Evolutionary conservation across 2,888 invertebrate genomes (phyloP).

Genomic region (Tenthredo distinguenda): DNA sequence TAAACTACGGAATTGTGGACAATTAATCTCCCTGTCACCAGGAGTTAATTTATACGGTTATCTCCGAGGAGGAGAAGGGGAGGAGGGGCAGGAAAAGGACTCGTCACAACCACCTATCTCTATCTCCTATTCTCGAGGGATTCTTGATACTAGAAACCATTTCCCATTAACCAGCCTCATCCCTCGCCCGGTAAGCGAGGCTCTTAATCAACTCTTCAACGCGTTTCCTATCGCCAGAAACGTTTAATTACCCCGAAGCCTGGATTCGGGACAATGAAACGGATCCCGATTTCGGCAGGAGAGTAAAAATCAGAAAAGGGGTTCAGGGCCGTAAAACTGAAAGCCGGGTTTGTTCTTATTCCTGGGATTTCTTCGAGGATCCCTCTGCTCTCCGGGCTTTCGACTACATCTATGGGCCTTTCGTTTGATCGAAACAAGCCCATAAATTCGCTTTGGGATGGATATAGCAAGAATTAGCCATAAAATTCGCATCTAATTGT

Average conservation of each 20-base stretch:
- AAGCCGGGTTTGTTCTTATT: neutral
- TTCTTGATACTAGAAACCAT: conserved; percentile 38
- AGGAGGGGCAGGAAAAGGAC: neutral
- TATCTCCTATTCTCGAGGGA: conserved; percentile 11
- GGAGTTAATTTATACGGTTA: conserved; percentile 46
- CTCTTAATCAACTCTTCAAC: conserved; percentile 74
- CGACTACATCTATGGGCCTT: neutral
- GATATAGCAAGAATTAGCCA: conserved; percentile 55
- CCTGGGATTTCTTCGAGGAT: neutral
- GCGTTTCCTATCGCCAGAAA: conserved; percentile 66
- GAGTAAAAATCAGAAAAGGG: neutral
- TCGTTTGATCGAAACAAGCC: neutral
- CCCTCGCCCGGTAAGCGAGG: conserved; percentile 44
- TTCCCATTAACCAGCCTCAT: conserved; percentile 31
- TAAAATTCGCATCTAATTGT: conserved; percentile 61
- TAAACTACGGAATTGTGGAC: conserved; percentile 21
- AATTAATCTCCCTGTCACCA: conserved; percentile 46
- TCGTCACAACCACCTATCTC: conserved; percentile 37
- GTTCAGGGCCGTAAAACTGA: neutral
- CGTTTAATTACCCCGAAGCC: neutral
- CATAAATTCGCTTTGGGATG: neutral
- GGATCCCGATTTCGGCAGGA: neutral
- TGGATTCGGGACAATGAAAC: neutral
- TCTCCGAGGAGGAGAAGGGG: neutral
- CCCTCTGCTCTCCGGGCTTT: neutral